These are phyloP conservation scores for Dendrocopos noguchii DNA, from an alignment of 2,113 vertebrate species.

Conservation along the genomic window DNA sequence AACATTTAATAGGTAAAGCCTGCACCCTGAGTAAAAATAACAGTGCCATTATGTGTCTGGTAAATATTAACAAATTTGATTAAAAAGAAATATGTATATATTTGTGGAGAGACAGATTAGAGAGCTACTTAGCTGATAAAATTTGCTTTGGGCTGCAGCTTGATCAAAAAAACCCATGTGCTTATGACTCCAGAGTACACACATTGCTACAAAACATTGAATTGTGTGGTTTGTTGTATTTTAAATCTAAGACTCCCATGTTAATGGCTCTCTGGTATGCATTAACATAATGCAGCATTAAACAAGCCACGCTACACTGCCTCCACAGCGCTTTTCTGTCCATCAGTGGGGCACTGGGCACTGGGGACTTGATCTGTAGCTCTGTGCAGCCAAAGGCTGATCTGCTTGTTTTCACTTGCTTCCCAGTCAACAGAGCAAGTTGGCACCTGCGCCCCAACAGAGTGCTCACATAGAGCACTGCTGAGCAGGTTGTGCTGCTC, in stretches of 20 bases:
- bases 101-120: slow-evolving; percentile 1
- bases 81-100: slow-evolving; percentile 2
- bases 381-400: slow-evolving; percentile 5
- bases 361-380: slow-evolving; percentile 8
- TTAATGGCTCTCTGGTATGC: background rate
- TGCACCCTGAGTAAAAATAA: slow-evolving; percentile 26
- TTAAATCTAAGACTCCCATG: background rate
- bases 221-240: background rate
- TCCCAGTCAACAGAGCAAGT: background rate
- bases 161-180: background rate
- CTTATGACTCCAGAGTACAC: background rate
- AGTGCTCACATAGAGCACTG: fast-evolving
- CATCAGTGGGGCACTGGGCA: slow-evolving; percentile 15
- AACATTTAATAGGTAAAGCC: slow-evolving; percentile 33
- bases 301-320: slow-evolving; percentile 57
- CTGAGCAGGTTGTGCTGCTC: background rate
- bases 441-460: background rate
- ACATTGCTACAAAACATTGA: background rate
- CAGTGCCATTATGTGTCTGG: slow-evolving; percentile 1
- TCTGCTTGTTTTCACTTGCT: background rate
- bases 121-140: background rate
- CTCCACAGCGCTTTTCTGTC: background rate
- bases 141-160: slow-evolving; percentile 38
- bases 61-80: slow-evolving; percentile 47
- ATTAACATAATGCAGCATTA: slow-evolving; percentile 65